phyloP scores from a whole-genome alignment of 2,888 invertebrate species.

The Chymomyza amoena region DNA sequence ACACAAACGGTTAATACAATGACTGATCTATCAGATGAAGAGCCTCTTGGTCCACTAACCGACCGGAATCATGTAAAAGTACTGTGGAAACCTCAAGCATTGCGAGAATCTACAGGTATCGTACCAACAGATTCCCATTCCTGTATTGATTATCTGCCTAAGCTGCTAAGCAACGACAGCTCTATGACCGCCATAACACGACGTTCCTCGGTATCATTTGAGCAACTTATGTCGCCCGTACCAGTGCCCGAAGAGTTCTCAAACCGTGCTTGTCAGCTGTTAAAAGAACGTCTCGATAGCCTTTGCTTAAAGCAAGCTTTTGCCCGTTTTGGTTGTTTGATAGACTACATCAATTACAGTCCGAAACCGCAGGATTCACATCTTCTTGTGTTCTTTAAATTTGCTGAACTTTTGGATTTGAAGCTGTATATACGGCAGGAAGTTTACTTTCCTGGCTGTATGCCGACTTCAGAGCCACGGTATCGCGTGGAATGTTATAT shows the following conservation, averaged over 20 bases:
- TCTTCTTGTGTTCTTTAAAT: conserved; percentile 19
- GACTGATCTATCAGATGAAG: not conserved
- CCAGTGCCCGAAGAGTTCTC: not conserved
- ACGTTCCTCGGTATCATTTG: conserved; percentile 2
- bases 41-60: not conserved
- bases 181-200: not conserved
- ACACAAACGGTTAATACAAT: not conserved
- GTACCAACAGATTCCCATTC: not conserved
- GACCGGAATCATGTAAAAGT: not conserved
- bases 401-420: conserved; percentile 17
- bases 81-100: not conserved
- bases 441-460: not conserved
- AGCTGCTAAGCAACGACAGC: too few relatives aligned
- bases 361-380: not conserved
- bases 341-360: conserved; percentile 11
- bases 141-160: not conserved
- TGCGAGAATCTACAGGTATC: conserved; percentile 7
- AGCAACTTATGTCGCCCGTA: not conserved
- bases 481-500: conserved; percentile 27
- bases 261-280: not conserved
- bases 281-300: not conserved
- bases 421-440: conserved; percentile 22
- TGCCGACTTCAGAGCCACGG: not conserved
- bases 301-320: conserved; percentile 12
- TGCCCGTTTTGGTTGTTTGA: not conserved